Percentiles rank a stretch among this genome's conserved stretches.
Evolutionary conservation across 2,113 vertebrate genomes (phyloP).

Genomic region (Pterophyllum scalare): DNA sequence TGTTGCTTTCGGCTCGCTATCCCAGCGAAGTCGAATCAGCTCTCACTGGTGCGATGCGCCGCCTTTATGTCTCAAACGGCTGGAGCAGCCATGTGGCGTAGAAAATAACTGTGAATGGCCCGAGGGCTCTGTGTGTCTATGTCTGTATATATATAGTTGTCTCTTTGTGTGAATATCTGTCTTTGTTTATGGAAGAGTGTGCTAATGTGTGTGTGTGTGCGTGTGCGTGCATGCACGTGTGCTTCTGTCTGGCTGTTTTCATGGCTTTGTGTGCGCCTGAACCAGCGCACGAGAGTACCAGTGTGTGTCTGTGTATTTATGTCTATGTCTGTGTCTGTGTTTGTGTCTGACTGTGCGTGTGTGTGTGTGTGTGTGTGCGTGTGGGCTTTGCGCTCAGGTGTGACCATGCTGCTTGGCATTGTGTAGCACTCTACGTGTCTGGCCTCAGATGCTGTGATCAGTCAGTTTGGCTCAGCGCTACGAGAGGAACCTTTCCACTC

Average conservation of each 20-base stretch:
- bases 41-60: not conserved
- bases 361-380: constrained; percentile 21
- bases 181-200: constrained; percentile 45
- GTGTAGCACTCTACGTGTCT: constrained; percentile 29
- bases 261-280: constrained; percentile 21
- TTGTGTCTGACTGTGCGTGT: constrained; percentile 24
- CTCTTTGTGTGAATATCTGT: constrained; percentile 30
- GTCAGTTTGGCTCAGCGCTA: constrained; percentile 4
- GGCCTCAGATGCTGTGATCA: constrained; percentile 28
- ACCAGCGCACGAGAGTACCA: not conserved
- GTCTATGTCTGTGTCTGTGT: constrained; percentile 49
- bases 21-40: constrained; percentile 15
- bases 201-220: constrained; percentile 12
- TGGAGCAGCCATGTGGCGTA: constrained; percentile 18
- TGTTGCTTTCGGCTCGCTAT: constrained; percentile 12
- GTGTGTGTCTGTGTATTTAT: constrained; percentile 45
- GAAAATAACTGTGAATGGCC: constrained; percentile 33
- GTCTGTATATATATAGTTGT: constrained; percentile 24
- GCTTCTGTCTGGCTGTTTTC: constrained; percentile 52
- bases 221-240: not conserved
- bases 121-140: constrained; percentile 10
- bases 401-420: constrained; percentile 42
- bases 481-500: not conserved
- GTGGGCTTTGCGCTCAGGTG: constrained; percentile 59
- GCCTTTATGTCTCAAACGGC: constrained; percentile 7